phyloP scores from a whole-genome alignment of 1,140 invertebrate species.

The Papilio machaon region DNA sequence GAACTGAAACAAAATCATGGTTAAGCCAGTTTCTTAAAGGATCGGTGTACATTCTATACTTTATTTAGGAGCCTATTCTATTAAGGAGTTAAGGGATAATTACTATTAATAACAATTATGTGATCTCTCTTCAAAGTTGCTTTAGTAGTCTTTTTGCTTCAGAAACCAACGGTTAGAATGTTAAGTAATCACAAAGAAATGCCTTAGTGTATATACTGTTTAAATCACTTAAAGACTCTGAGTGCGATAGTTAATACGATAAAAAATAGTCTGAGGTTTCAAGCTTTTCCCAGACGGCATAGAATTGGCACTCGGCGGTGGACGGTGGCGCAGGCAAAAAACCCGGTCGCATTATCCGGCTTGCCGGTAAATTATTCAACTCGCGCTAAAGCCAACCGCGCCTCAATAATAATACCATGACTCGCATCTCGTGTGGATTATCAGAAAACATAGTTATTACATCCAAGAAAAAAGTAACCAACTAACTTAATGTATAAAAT shows the following conservation, averaged over 20 bases:
- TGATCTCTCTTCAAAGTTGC: not conserved
- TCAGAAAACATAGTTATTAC: not conserved
- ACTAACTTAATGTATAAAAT: too few species aligned
- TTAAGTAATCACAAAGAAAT: too few species aligned
- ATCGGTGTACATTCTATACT: not conserved
- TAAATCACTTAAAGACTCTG: too few species aligned
- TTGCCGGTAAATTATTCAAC: slow-evolving; percentile 49
- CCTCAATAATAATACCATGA: slow-evolving; percentile 19
- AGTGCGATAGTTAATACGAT: not conserved
- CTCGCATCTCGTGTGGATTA: not conserved
- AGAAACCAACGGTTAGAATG: too few species aligned
- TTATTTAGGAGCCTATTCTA: too few species aligned
- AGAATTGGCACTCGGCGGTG: slow-evolving; percentile 13
- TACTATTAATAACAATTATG: not conserved
- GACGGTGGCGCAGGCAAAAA: slow-evolving; percentile 33
- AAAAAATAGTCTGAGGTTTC: not conserved
- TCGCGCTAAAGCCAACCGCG: slow-evolving; percentile 45
- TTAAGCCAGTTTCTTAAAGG: not conserved
- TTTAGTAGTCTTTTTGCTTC: too few species aligned
- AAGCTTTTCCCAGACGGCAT: not conserved
- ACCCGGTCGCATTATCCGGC: slow-evolving; percentile 45
- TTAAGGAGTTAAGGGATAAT: not conserved
- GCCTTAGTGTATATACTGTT: too few species aligned
- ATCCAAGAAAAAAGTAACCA: not conserved
- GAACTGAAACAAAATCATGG: not conserved